Base-by-base conservation (phyloP, 2,113 vertebrate species). In the Reinhardtius hippoglossoides region DNA sequence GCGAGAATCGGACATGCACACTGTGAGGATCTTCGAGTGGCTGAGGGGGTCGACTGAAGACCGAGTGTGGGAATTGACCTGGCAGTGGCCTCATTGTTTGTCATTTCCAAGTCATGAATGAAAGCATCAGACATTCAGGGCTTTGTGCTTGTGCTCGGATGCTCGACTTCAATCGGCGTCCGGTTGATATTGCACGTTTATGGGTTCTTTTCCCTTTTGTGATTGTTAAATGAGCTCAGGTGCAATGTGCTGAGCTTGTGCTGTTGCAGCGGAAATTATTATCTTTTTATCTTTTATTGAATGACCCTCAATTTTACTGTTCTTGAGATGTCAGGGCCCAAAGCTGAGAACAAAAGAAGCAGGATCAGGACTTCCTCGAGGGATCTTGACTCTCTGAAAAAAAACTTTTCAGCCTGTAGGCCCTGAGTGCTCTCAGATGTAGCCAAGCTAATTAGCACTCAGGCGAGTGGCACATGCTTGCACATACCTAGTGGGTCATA, bases 391-490 rank as follows among this genome's bases (percentile, higher is more conserved):
- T 90, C 81, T 76, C 21, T 76, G 71, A 8, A 55, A 55, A 72
- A 83, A 80, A 57, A 37, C 70, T 75, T 12, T 71, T 84, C 74
- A 78, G 76, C 75, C 80, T 60, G 88, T 88, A 88, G 89, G 84
- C 81, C 81, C 72, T 88, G 89, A 92, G 90, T 91, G 87, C 86
- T 91, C 90, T 93, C 91, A 91, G 90, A 91, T 92, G 88, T 84
- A 87, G 91, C 88, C 86, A 87, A 82, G 87, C 83, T 91, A 91
- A 93, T 93, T 93, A 93, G 89, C 40, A 67, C 66, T 85, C 73
- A 70, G 82, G 89, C 87, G n/a, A 89, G 89, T 85, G 88, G 87
- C 83, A 84, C 87, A 89, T 88, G 88, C 89, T 82, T 80, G 74
- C 86, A 82, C 88, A 89, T 89, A 88, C 87, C 87, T 84, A 60